Conservation (phyloP, 2,113 vertebrate species). For the Galemys pyrenaicus region DNA sequence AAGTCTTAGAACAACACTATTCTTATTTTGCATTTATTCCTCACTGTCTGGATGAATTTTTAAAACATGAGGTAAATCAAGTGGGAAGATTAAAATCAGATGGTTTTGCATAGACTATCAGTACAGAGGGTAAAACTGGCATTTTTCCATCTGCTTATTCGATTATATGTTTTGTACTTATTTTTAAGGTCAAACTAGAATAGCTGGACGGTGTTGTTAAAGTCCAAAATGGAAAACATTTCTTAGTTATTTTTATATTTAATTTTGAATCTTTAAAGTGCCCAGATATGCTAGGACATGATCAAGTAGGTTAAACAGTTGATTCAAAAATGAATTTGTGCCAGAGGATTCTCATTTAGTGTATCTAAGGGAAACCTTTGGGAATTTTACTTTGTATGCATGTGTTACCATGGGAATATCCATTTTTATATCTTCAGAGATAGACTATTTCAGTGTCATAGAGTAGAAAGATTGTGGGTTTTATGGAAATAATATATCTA, state of each 20-base stretch:
- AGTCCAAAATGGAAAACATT: conserved; percentile 16
- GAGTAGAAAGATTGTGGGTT: neutral
- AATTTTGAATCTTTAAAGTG: conserved; percentile 53
- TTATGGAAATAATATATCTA: neutral
- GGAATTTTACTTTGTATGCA: conserved; percentile 4
- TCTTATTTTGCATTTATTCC: conserved; percentile 50
- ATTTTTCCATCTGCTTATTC: conserved; percentile 59
- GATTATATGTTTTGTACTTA: conserved; percentile 43
- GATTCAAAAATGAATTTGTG: conserved; percentile 20
- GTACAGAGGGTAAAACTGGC: conserved; percentile 44
- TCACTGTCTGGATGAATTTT: conserved; percentile 35
- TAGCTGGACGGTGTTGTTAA: neutral
- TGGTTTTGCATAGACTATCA: conserved; percentile 46
- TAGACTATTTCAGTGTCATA: neutral
- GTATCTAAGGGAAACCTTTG: neutral
- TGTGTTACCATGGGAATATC: conserved; percentile 53
- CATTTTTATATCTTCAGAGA: conserved; percentile 34
- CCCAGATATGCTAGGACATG: neutral
- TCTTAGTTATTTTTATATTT: conserved; percentile 26
- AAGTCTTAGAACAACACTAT: neutral
- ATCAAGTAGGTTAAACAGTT: neutral
- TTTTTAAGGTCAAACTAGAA: conserved; percentile 37
- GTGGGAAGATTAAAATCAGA: conserved; percentile 66
- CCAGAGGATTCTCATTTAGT: neutral
- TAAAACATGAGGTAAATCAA: conserved; percentile 67